Conservation (phyloP, 2,113 vertebrate genomes). For the Sciurus niger region DNA sequence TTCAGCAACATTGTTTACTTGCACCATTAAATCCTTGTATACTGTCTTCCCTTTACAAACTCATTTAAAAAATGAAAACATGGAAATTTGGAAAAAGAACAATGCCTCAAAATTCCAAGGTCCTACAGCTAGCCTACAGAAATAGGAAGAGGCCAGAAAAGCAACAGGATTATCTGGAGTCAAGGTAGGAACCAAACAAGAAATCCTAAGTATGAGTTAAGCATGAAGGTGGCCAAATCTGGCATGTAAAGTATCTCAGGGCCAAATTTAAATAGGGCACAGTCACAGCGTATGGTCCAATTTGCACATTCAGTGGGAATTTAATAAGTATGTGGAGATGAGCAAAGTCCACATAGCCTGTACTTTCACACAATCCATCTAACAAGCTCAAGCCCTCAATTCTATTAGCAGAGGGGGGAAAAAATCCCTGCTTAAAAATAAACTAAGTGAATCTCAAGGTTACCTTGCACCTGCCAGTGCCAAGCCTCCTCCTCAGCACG, state of each 20-base stretch:
- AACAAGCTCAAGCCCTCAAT: constrained; percentile 37
- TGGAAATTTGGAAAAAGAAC: constrained; percentile 52
- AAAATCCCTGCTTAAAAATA: constrained; percentile 33
- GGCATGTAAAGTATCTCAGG: not conserved
- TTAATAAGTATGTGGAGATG: not conserved
- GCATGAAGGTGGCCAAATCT: not conserved
- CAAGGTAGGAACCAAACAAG: not conserved
- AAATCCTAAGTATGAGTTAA: not conserved
- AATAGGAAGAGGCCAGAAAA: not conserved
- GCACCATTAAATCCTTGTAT: constrained; percentile 40
- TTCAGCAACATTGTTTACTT: not conserved
- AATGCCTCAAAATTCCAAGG: constrained; percentile 34
- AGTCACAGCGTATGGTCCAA: not conserved
- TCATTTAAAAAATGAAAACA: constrained; percentile 32
- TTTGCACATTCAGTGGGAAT: not conserved
- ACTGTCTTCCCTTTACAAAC: constrained; percentile 58
- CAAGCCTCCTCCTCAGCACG: not conserved
- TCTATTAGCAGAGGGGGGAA: not conserved
- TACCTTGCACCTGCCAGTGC: constrained; percentile 37
- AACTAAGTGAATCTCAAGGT: constrained; percentile 60
- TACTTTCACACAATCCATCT: constrained; percentile 34
- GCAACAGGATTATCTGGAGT: not conserved
- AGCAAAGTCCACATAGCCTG: not conserved
- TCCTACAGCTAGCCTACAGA: not conserved
- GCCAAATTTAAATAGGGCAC: not conserved